Evolutionary conservation across 2,797 vertebrate species (phyloP).

Genomic region (Melanotaenia boesemani): DNA sequence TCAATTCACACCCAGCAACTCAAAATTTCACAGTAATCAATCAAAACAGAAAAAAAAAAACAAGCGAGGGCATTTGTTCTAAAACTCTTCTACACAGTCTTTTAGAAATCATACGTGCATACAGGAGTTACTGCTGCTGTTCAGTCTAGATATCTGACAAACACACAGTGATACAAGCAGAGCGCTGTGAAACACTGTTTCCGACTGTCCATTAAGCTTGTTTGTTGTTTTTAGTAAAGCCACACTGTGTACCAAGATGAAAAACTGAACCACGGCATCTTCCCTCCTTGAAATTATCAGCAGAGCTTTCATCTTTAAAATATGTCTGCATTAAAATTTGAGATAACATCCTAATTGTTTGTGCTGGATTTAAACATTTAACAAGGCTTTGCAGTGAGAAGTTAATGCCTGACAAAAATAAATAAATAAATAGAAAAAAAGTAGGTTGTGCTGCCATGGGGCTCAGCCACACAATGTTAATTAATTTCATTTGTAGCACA

Average conservation of each 20-base stretch:
- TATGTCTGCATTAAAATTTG: slow-evolving; percentile 66
- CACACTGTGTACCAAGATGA: slow-evolving; percentile 13
- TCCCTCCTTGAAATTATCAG: slow-evolving; percentile 7
- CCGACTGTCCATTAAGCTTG: slow-evolving; percentile 6
- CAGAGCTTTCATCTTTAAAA: slow-evolving; percentile 45
- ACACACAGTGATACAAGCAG: slow-evolving; percentile 20
- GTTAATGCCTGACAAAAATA: slow-evolving; percentile 58
- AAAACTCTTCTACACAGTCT: slow-evolving; percentile 13
- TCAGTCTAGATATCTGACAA: slow-evolving; percentile 15
- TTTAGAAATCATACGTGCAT: slow-evolving; percentile 21
- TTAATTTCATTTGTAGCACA: slow-evolving; percentile 76
- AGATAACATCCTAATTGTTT: slow-evolving; percentile 73
- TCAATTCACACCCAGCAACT: background rate
- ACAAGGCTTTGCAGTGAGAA: slow-evolving; percentile 74
- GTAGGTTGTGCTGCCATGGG: slow-evolving; percentile 57
- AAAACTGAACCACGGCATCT: slow-evolving; percentile 20
- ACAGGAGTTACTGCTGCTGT: slow-evolving; percentile 25
- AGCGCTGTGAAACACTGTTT: slow-evolving; percentile 14
- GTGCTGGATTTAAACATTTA: slow-evolving; percentile 72
- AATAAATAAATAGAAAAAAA: slow-evolving; percentile 50
- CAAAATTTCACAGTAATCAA: slow-evolving; percentile 5
- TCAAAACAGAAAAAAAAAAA: slow-evolving; percentile 2
- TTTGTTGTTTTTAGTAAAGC: slow-evolving; percentile 29
- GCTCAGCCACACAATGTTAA: slow-evolving; percentile 69
- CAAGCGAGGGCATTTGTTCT: slow-evolving; percentile 7